Percentiles rank a stretch among this genome's conserved stretches.
phyloP scores from a whole-genome alignment of 2,113 vertebrate genomes.

The Oncorhynchus gorbuscha region DNA sequence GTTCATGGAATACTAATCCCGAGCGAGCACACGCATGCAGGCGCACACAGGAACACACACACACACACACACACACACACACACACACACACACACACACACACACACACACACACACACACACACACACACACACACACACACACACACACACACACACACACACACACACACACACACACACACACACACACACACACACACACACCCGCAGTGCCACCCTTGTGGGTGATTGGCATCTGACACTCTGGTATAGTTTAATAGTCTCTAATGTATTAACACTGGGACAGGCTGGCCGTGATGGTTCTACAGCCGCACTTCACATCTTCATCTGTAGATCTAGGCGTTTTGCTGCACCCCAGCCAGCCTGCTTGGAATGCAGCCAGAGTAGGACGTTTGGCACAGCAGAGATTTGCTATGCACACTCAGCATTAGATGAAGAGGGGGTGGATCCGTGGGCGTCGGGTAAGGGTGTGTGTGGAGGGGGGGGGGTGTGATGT shows the following conservation, averaged over 20 bases:
- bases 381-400: conserved; percentile 28
- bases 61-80: neutral
- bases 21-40: neutral
- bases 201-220: neutral
- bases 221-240: neutral
- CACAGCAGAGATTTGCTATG: conserved; percentile 18
- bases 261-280: neutral
- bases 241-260: neutral
- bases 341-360: neutral
- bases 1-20: neutral
- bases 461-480: neutral
- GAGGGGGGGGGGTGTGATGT: neutral
- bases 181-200: neutral
- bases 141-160: conserved; percentile 1
- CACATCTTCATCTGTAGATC: neutral
- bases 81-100: neutral
- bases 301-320: conserved; percentile 10
- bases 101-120: neutral
- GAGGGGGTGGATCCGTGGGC: neutral
- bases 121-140: neutral
- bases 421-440: conserved; percentile 43
- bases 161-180: neutral
- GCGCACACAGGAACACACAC: neutral
- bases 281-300: conserved; percentile 5
- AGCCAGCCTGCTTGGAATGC: conserved; percentile 39